Conservation (phyloP, 2,113 vertebrate species). For the Coracopsis vasa region DNA sequence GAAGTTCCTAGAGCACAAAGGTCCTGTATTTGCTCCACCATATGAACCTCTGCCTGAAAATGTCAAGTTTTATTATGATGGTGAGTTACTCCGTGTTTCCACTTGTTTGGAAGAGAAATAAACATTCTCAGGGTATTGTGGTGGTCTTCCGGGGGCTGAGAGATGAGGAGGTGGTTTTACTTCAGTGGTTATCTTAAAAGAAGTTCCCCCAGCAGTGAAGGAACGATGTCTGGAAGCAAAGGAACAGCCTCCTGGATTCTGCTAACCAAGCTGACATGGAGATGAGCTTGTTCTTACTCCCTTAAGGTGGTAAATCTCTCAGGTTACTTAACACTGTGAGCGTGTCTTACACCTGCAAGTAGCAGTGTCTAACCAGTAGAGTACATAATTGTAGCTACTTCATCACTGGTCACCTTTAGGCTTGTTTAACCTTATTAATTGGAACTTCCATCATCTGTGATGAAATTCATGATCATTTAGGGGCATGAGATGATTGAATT, state of each 20-base stretch:
- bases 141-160: background rate
- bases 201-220: background rate
- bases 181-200: background rate
- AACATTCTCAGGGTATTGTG: background rate
- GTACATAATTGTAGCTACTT: background rate
- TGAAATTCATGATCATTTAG: background rate
- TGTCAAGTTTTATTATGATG: constrained; percentile 93
- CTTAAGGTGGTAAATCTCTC: background rate
- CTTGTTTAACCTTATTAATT: background rate
- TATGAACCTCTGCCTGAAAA: constrained; percentile 91
- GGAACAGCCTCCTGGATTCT: background rate
- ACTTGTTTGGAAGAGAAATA: background rate
- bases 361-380: background rate
- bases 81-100: constrained; percentile 77
- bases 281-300: background rate
- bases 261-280: background rate
- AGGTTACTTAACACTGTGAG: background rate
- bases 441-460: background rate
- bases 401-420: background rate
- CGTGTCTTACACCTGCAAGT: background rate
- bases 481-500: background rate
- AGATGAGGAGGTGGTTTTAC: background rate
- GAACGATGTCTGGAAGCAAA: background rate
- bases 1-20: constrained; percentile 96
- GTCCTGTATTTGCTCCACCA: constrained; percentile 92